Conservation (phyloP, 2,888 invertebrate species). For the Imbricaverruca yamaguchii region DNA sequence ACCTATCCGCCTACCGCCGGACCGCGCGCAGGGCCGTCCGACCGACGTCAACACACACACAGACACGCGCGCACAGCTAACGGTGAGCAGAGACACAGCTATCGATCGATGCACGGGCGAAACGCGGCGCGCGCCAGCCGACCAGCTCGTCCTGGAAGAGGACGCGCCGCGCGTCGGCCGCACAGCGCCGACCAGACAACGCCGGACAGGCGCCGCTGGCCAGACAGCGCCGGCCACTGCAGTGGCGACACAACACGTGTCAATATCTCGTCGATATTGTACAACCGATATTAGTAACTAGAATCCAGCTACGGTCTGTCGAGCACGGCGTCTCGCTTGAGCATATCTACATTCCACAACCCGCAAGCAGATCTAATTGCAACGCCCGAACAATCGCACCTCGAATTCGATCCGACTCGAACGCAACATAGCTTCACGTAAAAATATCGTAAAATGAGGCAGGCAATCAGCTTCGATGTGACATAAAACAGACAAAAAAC, state of each 20-base stretch:
- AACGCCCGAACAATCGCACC: neutral
- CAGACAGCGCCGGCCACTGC: no score
- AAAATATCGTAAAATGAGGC: neutral
- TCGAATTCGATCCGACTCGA: neutral
- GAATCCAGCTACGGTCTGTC: neutral
- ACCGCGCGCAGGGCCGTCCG: neutral
- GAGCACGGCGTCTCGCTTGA: neutral
- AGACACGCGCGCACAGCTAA: no score
- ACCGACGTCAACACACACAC: neutral
- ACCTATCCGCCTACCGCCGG: neutral
- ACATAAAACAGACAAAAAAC: neutral
- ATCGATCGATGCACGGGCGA: neutral
- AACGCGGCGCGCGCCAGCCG: neutral
- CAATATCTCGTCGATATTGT: neutral
- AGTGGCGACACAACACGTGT: no score
- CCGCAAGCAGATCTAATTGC: neutral
- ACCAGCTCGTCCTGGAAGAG: neutral
- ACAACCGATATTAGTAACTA: conserved; percentile 1
- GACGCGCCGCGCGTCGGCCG: no score
- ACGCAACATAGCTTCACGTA: neutral
- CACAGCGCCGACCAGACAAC: no score
- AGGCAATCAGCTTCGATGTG: neutral
- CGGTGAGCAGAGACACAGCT: neutral
- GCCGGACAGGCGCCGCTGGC: neutral
- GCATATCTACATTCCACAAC: conserved; percentile 14